A percentile compares a stretch with the other conserved stretches of the same genome.
Evolutionary conservation across 2,113 vertebrate genomes (phyloP).

Genomic region (Poecilia latipinna): DNA sequence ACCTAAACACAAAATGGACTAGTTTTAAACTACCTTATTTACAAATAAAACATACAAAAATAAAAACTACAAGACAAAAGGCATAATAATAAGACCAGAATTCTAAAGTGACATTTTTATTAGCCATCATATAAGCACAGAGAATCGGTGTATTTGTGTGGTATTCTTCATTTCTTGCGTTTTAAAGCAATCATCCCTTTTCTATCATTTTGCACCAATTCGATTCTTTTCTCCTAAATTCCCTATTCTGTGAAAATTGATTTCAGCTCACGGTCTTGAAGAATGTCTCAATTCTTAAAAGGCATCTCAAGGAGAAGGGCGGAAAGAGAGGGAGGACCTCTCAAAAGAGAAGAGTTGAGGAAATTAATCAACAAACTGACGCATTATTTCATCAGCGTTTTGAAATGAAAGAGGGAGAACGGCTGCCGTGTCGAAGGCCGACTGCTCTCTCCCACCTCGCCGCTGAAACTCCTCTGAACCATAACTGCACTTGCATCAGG

Average conservation of each 20-base stretch:
- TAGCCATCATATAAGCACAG: not conserved
- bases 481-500: not conserved
- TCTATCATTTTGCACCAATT: not conserved
- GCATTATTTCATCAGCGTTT: constrained; percentile 1
- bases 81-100: not conserved
- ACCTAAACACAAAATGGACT: no score
- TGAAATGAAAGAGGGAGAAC: not conserved
- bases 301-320: constrained; percentile 5
- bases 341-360: not conserved
- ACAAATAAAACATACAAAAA: no score
- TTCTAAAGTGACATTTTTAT: not conserved
- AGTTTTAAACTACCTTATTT: no score
- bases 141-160: not conserved
- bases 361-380: not conserved
- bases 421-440: not conserved
- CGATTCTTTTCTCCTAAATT: not conserved
- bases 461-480: not conserved
- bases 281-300: constrained; percentile 14
- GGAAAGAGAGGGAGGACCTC: not conserved
- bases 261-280: constrained; percentile 1
- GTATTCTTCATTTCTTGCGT: not conserved
- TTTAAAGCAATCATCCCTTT: not conserved
- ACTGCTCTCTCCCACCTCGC: not conserved
- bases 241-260: constrained; percentile 1
- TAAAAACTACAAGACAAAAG: not conserved